Base-by-base conservation (phyloP, 1,140 invertebrate genomes). In the Hyphantria cunea region DNA sequence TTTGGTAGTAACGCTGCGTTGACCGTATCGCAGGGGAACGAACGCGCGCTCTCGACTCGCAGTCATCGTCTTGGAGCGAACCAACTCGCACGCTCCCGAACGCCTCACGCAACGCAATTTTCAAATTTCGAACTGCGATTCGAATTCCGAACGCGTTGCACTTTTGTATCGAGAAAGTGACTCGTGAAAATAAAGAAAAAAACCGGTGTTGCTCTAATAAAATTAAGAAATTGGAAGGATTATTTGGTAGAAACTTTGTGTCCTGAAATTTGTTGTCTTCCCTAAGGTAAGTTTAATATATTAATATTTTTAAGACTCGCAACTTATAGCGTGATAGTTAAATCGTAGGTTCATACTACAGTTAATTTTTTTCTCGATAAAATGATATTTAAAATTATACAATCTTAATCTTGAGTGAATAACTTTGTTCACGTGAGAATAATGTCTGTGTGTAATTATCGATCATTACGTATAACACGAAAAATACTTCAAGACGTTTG, bases 11-110 rank as follows among this genome's bases (percentile, higher is more conserved):
- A 71, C 71, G 69, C 65, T 71, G 70, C 66, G 73, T 71, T 82
- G 80, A 82, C 76, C 80, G 76, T 74, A 71, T 73, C 68, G 74
- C 71, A 67, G 75, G 72, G 74, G 78, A 79, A 81, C 72, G 78
- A 68, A 74, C 78, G 70, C 70, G 14, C 25, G 42, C 61, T 33
- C 55, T 58, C 13, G 47, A 65, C 44, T 41, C 50, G 42, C 80
- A 86, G 84, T 87, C 84, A 78, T 61, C 76, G 76, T 76, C 80
- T 78, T 72, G 68, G 64, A 59, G 70, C 77, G 84, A 67, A 72
- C 72, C 73, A 72, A 73, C 77, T 72, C 76, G 79, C 34, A 37
- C 61, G 47, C 39, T 63, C 52, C 64, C 39, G 39, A 31, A 48
- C 66, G 54, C 64, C 39, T 48, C 11, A 12, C 12, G 41, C 11